Evolutionary conservation across 1,140 invertebrate genomes (phyloP), one percentile per base, ranked within the genome.

Genomic region (Cyclina sinensis): DNA sequence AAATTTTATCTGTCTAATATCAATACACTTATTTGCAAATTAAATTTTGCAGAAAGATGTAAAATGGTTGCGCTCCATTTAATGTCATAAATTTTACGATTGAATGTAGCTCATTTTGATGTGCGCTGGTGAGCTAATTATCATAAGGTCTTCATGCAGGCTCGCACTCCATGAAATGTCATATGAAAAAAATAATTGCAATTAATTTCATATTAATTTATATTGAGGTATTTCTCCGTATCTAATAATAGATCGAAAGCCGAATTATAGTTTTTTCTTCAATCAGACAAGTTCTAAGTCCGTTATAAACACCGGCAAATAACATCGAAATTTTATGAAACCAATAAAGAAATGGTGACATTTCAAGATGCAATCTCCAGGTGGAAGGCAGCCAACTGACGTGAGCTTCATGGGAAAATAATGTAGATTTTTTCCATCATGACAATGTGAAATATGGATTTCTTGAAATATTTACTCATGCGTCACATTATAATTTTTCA

Each of bases 221-320:
- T 27, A 4, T 27, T 62, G 57, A 27, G 14, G 24, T 5, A 27
- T 27, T 62, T 62, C 57, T 27, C 7, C 4, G 57, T 62, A 62
- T 62, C 57, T 27, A 27, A 27, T 7, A n/a, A 62, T 27, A 62
- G 57, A 62, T 62, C 57, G 57, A 62, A 27, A 1, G 24, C 7
- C 7, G 24, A 21, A 27, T 27, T 62, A 62, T 62, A 24, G n/a
- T 27, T 2, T n/a, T n/a, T 16, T 57, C 21, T 57, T 11, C 7
- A 57, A 7, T n/a, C 7, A 57, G 51, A n/a, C 57, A 62, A 27
- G 57, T 7, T 27, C 9, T n/a, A 1, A n/a, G 11, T 18, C 65
- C 65, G 65, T 70, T 70, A 70, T 70, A 39, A 70, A 37, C 65
- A 39, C 32, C 35, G 32, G 37, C 65, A 70, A 37, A 70, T 9